Conservation (phyloP, 2,888 invertebrate genomes). For the Hypolimnas misippus region DNA sequence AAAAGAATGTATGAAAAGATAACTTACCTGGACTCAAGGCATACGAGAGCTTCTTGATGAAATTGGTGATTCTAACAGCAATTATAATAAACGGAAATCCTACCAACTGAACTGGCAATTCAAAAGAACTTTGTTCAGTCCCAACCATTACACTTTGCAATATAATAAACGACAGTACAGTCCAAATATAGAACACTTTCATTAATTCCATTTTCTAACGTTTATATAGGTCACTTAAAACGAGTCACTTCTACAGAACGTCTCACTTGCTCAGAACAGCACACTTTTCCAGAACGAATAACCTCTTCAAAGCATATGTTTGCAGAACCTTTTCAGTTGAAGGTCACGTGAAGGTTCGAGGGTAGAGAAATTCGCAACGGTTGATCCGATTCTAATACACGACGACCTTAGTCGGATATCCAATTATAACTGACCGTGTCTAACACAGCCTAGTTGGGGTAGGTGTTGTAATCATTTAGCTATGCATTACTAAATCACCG, state of each 20-base stretch:
- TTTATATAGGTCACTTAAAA: background rate
- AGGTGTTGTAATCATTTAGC: conserved; percentile 64
- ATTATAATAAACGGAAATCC: conserved; percentile 93
- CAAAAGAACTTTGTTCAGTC: conserved; percentile 84
- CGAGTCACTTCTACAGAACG: conserved; percentile 5
- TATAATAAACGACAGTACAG: conserved; percentile 60
- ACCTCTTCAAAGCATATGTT: background rate
- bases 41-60: conserved; percentile 92
- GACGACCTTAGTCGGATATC: conserved; percentile 64
- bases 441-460: conserved; percentile 53
- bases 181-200: conserved; percentile 69
- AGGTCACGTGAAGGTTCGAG: background rate
- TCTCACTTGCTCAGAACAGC: background rate
- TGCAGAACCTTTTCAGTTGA: background rate
- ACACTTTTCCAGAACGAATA: background rate
- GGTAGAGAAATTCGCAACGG: conserved; percentile 9
- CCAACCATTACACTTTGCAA: conserved; percentile 68
- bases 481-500: conserved; percentile 60
- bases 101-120: conserved; percentile 91
- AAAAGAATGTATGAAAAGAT: no score
- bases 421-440: conserved; percentile 69
- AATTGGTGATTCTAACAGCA: conserved; percentile 91
- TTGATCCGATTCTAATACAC: conserved; percentile 51
- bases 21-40: conserved; percentile 90
- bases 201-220: conserved; percentile 62